A percentile compares a stretch with the other conserved stretches of the same genome.
phyloP scores from a whole-genome alignment of 2,797 vertebrate genomes.

The Hoplostethus mediterraneus region DNA sequence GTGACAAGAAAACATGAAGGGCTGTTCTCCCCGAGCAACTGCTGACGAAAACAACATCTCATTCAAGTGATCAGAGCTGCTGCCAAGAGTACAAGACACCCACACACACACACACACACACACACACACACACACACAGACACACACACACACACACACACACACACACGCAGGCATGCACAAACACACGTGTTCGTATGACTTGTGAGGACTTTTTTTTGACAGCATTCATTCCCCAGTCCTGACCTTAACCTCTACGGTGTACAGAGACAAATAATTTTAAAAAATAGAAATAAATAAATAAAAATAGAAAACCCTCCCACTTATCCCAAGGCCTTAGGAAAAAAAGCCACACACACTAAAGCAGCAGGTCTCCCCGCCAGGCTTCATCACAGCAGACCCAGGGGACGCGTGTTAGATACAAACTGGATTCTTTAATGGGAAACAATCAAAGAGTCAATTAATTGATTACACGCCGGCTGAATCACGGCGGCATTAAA shows the following conservation, averaged over 20 bases:
- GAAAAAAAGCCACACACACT: neutral
- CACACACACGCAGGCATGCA: neutral
- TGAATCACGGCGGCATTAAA: conserved; percentile 10
- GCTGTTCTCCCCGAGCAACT: conserved; percentile 7
- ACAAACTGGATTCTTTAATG: neutral
- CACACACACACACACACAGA: neutral
- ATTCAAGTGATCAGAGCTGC: conserved; percentile 53
- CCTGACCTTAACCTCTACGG: too few relatives aligned
- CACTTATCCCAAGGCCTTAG: too few relatives aligned
- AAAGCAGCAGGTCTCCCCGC: neutral
- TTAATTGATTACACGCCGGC: conserved; percentile 19
- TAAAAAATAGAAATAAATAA: too few relatives aligned
- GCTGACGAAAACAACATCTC: conserved; percentile 47
- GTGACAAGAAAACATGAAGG: conserved; percentile 33
- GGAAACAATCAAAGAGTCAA: conserved; percentile 10
- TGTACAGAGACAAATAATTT: too few relatives aligned
- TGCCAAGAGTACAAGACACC: conserved; percentile 44
- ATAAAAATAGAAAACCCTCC: too few relatives aligned
- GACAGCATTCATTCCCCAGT: neutral
- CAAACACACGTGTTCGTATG: neutral
- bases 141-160: neutral
- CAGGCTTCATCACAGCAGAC: neutral
- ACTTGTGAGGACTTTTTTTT: conserved; percentile 10
- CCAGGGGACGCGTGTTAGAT: neutral
- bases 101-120: conserved; percentile 22